A percentile compares a stretch with the other conserved stretches of the same genome.
phyloP scores from a whole-genome alignment of 2,113 vertebrate genomes.

The Pituophis catenifer region DNA sequence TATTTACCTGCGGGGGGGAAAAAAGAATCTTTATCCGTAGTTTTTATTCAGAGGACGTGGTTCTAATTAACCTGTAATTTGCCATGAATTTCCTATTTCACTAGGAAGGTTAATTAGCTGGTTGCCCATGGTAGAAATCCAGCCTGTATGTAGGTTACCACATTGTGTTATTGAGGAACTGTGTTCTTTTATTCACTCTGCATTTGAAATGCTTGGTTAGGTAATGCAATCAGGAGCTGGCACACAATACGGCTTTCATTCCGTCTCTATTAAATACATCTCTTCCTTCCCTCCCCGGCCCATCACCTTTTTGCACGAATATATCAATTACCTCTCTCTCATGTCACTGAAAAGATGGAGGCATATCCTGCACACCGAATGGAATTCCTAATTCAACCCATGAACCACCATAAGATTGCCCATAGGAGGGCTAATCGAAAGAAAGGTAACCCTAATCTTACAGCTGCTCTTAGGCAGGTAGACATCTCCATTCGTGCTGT shows the following conservation, averaged over 20 bases:
- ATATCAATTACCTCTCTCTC: constrained; percentile 20
- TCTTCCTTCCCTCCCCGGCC: background rate
- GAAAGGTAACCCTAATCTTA: background rate
- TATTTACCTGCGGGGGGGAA: constrained; percentile 87
- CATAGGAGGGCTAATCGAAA: background rate
- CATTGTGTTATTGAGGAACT: constrained; percentile 25
- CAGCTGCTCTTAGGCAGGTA: background rate
- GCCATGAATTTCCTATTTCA: constrained; percentile 71
- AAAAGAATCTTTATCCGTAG: constrained; percentile 63
- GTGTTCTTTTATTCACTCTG: background rate
- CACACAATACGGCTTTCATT: background rate
- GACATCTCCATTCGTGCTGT: constrained; percentile 17
- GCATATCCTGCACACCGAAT: background rate
- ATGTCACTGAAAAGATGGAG: background rate
- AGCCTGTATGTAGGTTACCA: constrained; percentile 68
- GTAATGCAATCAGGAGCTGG: background rate
- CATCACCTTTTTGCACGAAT: background rate
- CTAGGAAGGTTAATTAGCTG: constrained; percentile 76
- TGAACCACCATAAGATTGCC: accelerated
- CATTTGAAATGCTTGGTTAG: constrained; percentile 39
- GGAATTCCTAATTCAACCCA: constrained; percentile 26
- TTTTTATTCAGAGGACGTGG: constrained; percentile 65
- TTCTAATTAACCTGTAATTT: constrained; percentile 82
- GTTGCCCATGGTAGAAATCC: constrained; percentile 53
- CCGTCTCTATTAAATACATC: constrained; percentile 14